A percentile compares a stretch with the other conserved stretches of the same genome.
Conservation (phyloP, 2,113 vertebrate species). For the Pao palembangensis region DNA sequence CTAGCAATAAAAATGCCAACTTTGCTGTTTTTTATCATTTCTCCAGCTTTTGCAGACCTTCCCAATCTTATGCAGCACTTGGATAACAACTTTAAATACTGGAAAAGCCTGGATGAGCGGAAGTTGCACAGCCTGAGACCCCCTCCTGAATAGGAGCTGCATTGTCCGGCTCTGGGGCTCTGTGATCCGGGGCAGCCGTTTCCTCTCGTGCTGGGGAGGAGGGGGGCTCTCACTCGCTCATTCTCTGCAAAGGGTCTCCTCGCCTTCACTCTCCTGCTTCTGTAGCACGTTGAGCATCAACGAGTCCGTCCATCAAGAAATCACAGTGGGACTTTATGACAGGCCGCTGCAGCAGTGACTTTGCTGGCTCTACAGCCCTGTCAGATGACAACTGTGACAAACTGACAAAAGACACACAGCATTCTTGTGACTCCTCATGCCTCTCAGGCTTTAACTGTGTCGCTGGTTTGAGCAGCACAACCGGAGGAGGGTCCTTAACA, state of each 20-base stretch:
- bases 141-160: slow-evolving; percentile 79
- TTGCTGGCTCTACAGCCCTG: slow-evolving; percentile 32
- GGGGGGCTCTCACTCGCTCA: slow-evolving; percentile 20
- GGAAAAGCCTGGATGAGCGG: slow-evolving; percentile 89
- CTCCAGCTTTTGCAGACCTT: slow-evolving; percentile 89
- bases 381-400: slow-evolving; percentile 45
- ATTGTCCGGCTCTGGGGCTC: slow-evolving; percentile 34
- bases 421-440: slow-evolving; percentile 55
- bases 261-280: slow-evolving; percentile 56
- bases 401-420: slow-evolving; percentile 29
- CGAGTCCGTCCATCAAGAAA: slow-evolving; percentile 49
- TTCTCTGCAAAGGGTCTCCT: slow-evolving; percentile 51
- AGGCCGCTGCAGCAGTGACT: slow-evolving; percentile 26
- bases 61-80: slow-evolving; percentile 95
- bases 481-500: slow-evolving; percentile 42
- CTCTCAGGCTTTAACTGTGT: slow-evolving; percentile 51
- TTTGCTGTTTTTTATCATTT: slow-evolving; percentile 7
- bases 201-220: slow-evolving; percentile 41
- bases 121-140: slow-evolving; percentile 86
- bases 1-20: too few relatives aligned
- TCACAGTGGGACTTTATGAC: slow-evolving; percentile 51
- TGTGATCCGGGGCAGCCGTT: slow-evolving; percentile 27
- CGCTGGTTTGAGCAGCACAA: slow-evolving; percentile 51
- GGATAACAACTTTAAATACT: slow-evolving; percentile 97
- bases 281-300: slow-evolving; percentile 56